Evolutionary conservation across 2,888 invertebrate genomes (phyloP), one percentile per base, ranked within the genome.

Genomic region (Alloplasta piceator): DNA sequence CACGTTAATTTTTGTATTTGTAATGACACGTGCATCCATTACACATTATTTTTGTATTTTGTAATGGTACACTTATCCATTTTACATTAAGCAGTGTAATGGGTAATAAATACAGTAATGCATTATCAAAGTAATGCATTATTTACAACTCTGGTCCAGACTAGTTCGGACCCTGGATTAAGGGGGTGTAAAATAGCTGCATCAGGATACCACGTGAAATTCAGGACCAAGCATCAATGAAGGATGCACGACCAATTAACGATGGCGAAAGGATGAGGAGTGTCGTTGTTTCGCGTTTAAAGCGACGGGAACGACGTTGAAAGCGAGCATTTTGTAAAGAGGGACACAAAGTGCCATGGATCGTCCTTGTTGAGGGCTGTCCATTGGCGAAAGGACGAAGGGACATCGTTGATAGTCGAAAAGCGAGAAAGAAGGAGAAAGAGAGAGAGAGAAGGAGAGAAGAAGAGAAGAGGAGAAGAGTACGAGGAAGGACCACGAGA

Each of bases 281-380:
- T 16, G 43, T 50, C 48, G 50, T 46, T 46, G 26, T 26, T 12
- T 43, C 36, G 10, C 12, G 9, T n/a, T 43, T 75, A 71, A 70
- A 80, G 50, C 72, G 70, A 75, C 79, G 74, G 75, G 68, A 70
- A 74, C 3, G 48, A 48, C 12, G 48, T 12, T 12, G 48, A 10
- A 10, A n/a, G 9, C 48, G 48, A 26, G 26, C 26, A 26, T 26
- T 26, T 48, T 12, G 52, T 12, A 52, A 7, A 52, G 26, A 26
- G 26, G 26, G 26, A 26, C 26, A 26, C 26, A 26, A 26, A 26
- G 26, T 26, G 26, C 52, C n/a, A 14, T 14, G 16, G 14, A 12
- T n/a, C 12, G 48, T 48, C 14, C 14, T 12, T 14, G 52, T 52
- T 52, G 14, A 52, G 14, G 6, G 14, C 16, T 52, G 52, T 7